Conservation (phyloP, 2,113 vertebrate species). For the Pseudorasbora parva region DNA sequence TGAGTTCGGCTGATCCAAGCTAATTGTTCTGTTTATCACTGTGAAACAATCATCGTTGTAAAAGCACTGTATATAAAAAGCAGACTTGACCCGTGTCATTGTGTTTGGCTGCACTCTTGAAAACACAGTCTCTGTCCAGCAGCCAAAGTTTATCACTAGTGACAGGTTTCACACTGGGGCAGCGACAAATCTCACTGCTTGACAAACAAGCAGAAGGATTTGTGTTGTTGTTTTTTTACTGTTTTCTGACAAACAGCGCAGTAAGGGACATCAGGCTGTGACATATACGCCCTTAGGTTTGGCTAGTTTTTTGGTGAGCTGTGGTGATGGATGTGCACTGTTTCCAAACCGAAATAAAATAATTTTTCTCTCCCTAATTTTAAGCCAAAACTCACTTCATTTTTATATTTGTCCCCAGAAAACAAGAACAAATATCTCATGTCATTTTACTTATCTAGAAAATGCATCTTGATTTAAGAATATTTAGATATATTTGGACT, state of each 20-base stretch:
- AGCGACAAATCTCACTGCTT: constrained; percentile 66
- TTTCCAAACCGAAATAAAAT: too few species aligned
- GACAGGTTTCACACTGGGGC: constrained; percentile 73
- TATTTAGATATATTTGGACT: too few species aligned
- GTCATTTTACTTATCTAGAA: too few species aligned
- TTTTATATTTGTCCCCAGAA: too few species aligned
- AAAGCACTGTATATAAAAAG: too few species aligned
- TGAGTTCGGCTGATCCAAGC: too few species aligned
- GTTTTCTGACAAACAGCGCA: constrained; percentile 49
- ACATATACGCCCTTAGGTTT: background rate
- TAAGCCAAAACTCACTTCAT: too few species aligned
- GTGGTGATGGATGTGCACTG: background rate
- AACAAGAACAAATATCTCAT: too few species aligned
- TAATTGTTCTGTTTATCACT: too few species aligned
- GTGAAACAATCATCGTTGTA: too few species aligned
- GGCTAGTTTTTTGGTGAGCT: constrained; percentile 5
- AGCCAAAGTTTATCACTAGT: constrained; percentile 68
- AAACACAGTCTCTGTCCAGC: constrained; percentile 57
- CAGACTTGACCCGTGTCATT: background rate
- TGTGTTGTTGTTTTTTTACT: constrained; percentile 53
- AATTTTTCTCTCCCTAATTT: too few species aligned
- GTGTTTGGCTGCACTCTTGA: constrained; percentile 45
- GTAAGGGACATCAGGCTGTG: constrained; percentile 21
- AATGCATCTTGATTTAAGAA: too few species aligned
- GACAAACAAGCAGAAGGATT: constrained; percentile 62